Evolutionary conservation across 2,888 invertebrate genomes (phyloP).

Genomic region (Ectropis crepuscularia): DNA sequence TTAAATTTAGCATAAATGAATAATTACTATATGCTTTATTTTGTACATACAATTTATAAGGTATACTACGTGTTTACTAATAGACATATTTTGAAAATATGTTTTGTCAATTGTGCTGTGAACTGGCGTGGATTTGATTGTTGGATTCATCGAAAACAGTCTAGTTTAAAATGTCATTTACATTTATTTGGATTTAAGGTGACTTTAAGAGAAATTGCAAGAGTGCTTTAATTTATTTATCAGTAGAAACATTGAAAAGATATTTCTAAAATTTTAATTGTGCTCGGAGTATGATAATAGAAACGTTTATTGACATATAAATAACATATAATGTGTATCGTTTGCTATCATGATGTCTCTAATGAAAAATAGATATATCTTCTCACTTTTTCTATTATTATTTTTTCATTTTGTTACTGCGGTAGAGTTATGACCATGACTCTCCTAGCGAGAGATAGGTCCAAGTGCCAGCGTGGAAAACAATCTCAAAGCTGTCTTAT

Average conservation of each 20-base stretch:
- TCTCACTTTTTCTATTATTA: no score
- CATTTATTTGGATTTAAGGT: conserved; percentile 13
- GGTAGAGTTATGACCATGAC: no score
- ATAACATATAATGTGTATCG: no score
- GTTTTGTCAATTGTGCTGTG: conserved; percentile 85
- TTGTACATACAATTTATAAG: conserved; percentile 83
- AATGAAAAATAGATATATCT: no score
- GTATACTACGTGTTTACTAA: conserved; percentile 81
- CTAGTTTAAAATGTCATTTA: conserved; percentile 18
- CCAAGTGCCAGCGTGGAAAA: no score
- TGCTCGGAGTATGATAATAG: no score
- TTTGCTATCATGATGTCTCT: no score
- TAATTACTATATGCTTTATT: conserved; percentile 76
- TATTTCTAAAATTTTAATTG: no score
- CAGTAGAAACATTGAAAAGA: neutral
- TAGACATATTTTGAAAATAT: conserved; percentile 84
- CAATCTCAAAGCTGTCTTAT: no score
- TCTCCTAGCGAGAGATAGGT: no score
- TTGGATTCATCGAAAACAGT: conserved; percentile 52
- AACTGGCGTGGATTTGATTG: conserved; percentile 66
- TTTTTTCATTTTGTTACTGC: no score
- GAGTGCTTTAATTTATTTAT: conserved; percentile 6
- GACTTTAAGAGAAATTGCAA: conserved; percentile 3
- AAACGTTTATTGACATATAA: no score
- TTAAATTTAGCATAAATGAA: conserved; percentile 52